These are phyloP conservation scores for Pogonomyrmex californicus DNA, from an alignment of 1,140 invertebrate genomes.

Conservation along the genomic window DNA sequence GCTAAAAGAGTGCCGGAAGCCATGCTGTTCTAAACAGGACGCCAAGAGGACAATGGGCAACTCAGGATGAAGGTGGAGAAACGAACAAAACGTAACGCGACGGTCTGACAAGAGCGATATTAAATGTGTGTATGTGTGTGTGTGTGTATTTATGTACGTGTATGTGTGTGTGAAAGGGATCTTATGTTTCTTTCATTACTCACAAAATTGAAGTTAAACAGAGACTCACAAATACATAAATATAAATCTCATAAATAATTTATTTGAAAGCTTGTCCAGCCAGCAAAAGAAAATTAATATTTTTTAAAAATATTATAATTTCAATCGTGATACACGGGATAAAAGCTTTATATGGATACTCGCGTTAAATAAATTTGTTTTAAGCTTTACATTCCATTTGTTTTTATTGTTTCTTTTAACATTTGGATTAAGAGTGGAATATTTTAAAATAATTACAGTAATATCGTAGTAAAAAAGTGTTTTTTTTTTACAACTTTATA, in stretches of 20 bases:
- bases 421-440: background rate
- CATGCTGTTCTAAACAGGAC: constrained; percentile 81
- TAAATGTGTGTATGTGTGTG: constrained; percentile 31
- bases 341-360: background rate
- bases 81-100: constrained; percentile 63
- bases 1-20: constrained; percentile 82
- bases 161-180: background rate
- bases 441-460: background rate
- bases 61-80: constrained; percentile 68
- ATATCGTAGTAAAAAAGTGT: background rate
- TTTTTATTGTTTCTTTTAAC: background rate
- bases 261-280: background rate
- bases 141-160: constrained; percentile 3
- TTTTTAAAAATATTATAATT: background rate
- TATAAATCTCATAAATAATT: background rate
- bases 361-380: background rate
- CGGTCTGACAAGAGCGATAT: constrained; percentile 49
- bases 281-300: constrained; percentile 7
- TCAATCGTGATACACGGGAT: constrained; percentile 7
- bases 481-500: background rate
- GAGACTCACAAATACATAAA: background rate
- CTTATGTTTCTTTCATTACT: background rate
- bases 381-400: background rate
- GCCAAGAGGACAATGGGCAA: constrained; percentile 70
- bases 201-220: background rate